phyloP scores from a whole-genome alignment of 2,888 invertebrate species.

The Rugalucina vietnamica region DNA sequence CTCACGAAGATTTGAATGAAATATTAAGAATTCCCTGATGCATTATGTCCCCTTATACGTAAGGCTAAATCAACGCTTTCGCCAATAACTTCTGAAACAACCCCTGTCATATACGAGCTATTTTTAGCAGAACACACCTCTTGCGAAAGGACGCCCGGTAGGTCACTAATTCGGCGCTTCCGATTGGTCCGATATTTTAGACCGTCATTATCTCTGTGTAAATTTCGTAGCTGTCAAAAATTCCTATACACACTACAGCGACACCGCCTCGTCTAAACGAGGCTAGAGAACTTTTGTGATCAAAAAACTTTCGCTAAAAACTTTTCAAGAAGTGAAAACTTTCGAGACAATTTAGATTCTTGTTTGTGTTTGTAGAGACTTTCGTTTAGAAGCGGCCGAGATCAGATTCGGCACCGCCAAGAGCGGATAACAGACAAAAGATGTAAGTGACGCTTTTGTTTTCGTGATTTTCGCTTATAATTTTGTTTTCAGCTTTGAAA shows the following conservation, averaged over 20 bases:
- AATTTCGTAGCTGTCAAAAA: neutral
- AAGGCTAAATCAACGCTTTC: too few relatives aligned
- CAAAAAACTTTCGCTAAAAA: neutral
- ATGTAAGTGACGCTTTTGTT: neutral
- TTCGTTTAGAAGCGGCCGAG: neutral
- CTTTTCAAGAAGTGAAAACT: neutral
- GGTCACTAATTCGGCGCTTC: neutral
- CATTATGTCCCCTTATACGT: too few relatives aligned
- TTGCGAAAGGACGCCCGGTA: neutral
- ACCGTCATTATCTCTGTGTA: neutral
- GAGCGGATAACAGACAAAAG: neutral
- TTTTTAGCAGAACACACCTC: neutral
- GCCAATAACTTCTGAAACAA: neutral
- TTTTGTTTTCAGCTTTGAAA: too few relatives aligned
- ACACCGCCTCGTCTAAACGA: conserved; percentile 5
- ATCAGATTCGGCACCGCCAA: conserved; percentile 1
- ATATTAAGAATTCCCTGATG: too few relatives aligned
- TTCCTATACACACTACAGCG: neutral
- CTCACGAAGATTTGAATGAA: too few relatives aligned
- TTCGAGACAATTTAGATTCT: neutral
- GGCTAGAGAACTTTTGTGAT: neutral
- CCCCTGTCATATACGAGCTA: neutral
- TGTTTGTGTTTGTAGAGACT: neutral
- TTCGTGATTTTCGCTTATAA: neutral
- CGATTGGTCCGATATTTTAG: neutral